phyloP scores from a whole-genome alignment of 37 sponge, comb jelly and placozoan genomes.

The Ephydatia muelleri region DNA sequence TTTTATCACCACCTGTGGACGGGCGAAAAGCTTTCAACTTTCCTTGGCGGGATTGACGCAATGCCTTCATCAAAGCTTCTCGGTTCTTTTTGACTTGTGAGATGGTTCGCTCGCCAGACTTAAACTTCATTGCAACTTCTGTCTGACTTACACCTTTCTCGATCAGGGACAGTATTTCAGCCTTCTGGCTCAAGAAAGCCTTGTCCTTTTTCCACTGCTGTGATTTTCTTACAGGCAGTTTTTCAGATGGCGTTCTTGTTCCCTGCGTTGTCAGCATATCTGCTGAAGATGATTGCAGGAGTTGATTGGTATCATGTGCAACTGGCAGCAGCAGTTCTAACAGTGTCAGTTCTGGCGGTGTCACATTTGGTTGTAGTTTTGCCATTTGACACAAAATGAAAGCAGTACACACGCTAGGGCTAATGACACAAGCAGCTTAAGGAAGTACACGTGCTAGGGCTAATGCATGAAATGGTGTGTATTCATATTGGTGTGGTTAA shows the following conservation, averaged over 20 bases:
- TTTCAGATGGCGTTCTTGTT: neutral
- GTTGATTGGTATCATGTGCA: neutral
- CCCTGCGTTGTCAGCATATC: neutral
- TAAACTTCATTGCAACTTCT: neutral
- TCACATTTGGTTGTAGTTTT: too few species aligned
- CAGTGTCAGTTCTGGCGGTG: too few species aligned
- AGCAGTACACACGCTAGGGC: too few species aligned
- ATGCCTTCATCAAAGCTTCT: neutral
- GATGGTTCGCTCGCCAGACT: neutral
- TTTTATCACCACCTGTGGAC: neutral
- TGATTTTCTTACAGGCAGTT: neutral
- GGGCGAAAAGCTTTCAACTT: neutral
- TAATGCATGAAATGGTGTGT: too few species aligned
- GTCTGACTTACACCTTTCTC: neutral
- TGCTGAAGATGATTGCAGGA: constrained; percentile 1
- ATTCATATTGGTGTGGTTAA: too few species aligned
- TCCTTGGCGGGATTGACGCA: neutral
- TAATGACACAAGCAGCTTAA: too few species aligned
- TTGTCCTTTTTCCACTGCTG: neutral
- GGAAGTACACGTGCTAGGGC: too few species aligned
- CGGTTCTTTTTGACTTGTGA: neutral
- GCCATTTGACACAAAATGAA: too few species aligned
- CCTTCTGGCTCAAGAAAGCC: neutral
- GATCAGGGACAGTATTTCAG: neutral
- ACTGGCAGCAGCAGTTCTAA: too few species aligned